Evolutionary conservation across 2,113 vertebrate species (phyloP).

Genomic region (Thamnophis sirtalis): DNA sequence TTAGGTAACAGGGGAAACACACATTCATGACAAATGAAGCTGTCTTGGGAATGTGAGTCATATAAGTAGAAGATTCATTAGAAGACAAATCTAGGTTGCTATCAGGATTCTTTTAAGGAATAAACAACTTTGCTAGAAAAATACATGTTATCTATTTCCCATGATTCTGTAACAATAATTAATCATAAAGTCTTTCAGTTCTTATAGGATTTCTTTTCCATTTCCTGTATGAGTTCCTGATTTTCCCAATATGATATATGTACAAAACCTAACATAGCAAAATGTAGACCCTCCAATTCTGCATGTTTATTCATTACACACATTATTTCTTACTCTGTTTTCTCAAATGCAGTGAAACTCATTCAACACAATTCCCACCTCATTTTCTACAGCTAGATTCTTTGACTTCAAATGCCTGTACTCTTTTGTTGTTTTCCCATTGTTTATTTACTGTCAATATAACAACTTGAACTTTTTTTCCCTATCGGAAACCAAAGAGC

Average conservation of each 20-base stretch:
- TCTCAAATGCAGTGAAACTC: background rate
- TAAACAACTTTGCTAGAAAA: background rate
- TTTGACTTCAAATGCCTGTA: background rate
- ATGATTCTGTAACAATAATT: background rate
- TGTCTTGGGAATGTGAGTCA: background rate
- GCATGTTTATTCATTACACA: background rate
- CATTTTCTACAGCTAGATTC: background rate
- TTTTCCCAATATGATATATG: background rate
- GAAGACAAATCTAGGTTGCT: background rate
- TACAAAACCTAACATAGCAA: background rate
- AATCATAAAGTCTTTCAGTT: background rate
- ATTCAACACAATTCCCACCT: background rate
- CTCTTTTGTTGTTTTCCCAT: background rate
- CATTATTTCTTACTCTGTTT: background rate
- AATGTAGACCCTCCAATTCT: background rate
- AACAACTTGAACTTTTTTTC: background rate
- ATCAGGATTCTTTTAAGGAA: constrained; percentile 5
- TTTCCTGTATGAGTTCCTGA: background rate
- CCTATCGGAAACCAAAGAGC: background rate
- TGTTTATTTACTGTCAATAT: background rate
- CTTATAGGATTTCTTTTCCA: background rate
- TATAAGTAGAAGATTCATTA: background rate
- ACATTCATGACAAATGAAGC: background rate
- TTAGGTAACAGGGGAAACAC: background rate
- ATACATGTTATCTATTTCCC: background rate